Base-by-base conservation (phyloP, 2,888 invertebrate species). In the Spilosoma lubricipeda region DNA sequence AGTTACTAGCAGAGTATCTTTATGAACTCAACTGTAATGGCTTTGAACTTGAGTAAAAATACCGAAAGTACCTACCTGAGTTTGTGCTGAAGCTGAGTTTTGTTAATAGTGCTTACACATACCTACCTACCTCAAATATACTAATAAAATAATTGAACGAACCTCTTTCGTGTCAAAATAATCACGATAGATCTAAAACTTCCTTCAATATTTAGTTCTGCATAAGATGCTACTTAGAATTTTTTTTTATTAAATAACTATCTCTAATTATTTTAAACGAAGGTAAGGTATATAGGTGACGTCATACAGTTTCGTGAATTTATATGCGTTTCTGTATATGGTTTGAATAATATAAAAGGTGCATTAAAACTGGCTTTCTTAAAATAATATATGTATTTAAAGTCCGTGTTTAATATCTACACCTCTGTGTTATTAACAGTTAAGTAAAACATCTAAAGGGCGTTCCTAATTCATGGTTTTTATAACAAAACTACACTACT, bases 401-500 rank as follows among this genome's bases (percentile, higher is more conserved):
- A 88, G 89, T 85, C 85, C 85, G 85, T 87, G 85, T 92, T 92
- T 92, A 91, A 92, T 91, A 92, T 91, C 89, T 92, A 90, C 91
- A 92, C 90, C 90, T 92, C 83, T 85, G 86, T 87, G 87, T 91
- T 93, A 92, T 91, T 91, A 92, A 91, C 90, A 89, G 90, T 91
- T 93, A 91, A 93, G 92, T 92, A 93, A 93, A 93, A 93, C 92
- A 92, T 93, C 90, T 85, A 90, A 92, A 94, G 89, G 92, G 90
- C 91, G 91, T 90, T 86, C 87, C 87, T 85, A 81, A 81, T 83
- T 79, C 79, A 86, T 84, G 82, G 85, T 88, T 88, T 87, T 84
- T 84, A 86, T 84, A 87, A 79, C 77, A 79, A 85, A 88, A 56
- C 79, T 74, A 77, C 81, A 75, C 75, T 56, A 52, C 72, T 23